Conservation (phyloP, 2,113 vertebrate species). For the Maccullochella peelii region DNA sequence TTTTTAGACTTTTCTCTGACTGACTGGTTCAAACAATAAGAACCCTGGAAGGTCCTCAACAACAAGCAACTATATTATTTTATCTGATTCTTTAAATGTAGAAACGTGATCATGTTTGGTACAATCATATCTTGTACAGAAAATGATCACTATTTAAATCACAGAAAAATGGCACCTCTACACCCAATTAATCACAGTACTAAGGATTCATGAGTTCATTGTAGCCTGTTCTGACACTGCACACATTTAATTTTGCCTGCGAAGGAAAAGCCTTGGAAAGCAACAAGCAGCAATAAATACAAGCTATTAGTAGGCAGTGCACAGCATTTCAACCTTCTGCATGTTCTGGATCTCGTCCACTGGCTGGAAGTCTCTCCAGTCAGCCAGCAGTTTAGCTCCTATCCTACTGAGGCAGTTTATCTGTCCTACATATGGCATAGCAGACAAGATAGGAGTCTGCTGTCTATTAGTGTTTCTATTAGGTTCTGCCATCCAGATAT, state of each 20-base stretch:
- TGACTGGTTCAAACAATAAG: too few relatives aligned
- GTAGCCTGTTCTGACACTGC: not conserved
- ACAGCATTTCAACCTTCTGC: conserved; percentile 36
- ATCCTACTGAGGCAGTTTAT: conserved; percentile 31
- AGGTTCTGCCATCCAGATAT: conserved; percentile 11
- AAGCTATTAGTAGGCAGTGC: conserved; percentile 40
- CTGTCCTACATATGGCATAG: conserved; percentile 47
- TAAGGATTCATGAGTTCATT: not conserved
- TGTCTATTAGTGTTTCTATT: not conserved
- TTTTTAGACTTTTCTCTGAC: too few relatives aligned
- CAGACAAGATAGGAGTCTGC: conserved; percentile 11
- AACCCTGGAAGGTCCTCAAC: not conserved
- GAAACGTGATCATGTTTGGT: not conserved
- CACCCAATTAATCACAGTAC: conserved; percentile 9
- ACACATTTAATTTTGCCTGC: not conserved
- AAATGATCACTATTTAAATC: not conserved
- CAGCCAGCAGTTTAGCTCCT: conserved; percentile 43
- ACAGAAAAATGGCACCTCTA: not conserved
- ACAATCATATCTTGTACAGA: not conserved
- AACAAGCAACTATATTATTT: not conserved
- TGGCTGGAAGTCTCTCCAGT: conserved; percentile 39
- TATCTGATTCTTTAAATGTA: not conserved
- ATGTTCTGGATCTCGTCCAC: conserved; percentile 56
- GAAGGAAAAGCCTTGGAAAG: not conserved
- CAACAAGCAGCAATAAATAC: conserved; percentile 14